Conservation (phyloP, 2,797 vertebrate species). For the Mus minutoides region DNA sequence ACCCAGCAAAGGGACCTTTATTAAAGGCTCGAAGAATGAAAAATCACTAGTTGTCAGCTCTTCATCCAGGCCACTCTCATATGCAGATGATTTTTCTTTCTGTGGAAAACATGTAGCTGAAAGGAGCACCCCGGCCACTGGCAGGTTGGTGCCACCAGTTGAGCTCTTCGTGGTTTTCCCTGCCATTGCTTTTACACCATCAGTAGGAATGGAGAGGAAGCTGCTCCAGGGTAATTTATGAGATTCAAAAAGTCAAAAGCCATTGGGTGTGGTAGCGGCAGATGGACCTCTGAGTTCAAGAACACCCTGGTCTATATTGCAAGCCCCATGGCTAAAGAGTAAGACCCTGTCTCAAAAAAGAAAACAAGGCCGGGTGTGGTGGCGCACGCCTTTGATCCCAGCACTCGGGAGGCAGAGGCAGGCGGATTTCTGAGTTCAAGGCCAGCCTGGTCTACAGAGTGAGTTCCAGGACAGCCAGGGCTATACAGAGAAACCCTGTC, state of each 20-base stretch:
- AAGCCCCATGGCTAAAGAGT: too few relatives aligned
- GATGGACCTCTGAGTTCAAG: too few relatives aligned
- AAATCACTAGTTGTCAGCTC: neutral
- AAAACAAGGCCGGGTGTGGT: too few relatives aligned
- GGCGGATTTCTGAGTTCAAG: neutral
- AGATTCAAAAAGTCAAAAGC: constrained; percentile 28
- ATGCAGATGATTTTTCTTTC: neutral
- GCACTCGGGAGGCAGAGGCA: neutral
- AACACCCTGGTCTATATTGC: too few relatives aligned
- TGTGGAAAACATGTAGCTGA: neutral
- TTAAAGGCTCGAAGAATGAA: neutral
- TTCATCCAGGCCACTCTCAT: neutral
- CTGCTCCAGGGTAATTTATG: neutral
- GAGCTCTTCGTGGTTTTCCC: neutral
- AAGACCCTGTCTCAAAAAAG: too few relatives aligned
- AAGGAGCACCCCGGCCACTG: neutral
- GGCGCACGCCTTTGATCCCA: neutral
- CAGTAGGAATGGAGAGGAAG: neutral
- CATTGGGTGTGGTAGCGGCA: neutral
- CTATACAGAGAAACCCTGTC: neutral
- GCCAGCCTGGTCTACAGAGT: neutral
- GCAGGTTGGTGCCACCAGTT: neutral
- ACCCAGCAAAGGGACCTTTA: neutral
- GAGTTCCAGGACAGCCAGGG: neutral
- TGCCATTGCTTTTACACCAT: neutral